A percentile compares a stretch with the other conserved stretches of the same genome.
Evolutionary conservation across 2,797 vertebrate species (phyloP).

Genomic region (Denticeps clupeoides): DNA sequence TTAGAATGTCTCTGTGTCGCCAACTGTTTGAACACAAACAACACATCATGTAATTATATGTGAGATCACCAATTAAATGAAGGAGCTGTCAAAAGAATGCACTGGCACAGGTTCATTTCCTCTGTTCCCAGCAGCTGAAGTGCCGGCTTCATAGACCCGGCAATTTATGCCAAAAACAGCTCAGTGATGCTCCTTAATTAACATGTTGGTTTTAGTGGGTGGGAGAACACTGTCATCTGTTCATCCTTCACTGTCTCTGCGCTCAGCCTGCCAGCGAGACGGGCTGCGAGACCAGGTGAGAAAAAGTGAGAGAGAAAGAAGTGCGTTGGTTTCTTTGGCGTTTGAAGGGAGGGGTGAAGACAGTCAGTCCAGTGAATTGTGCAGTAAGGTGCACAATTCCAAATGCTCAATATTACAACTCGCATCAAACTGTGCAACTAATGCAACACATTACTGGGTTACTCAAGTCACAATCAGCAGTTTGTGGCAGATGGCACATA

Average conservation of each 20-base stretch:
- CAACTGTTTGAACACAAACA: slow-evolving; percentile 30
- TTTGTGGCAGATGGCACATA: no score
- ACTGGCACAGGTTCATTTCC: no score
- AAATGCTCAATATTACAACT: no score
- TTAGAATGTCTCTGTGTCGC: slow-evolving; percentile 32
- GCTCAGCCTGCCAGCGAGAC: slow-evolving; percentile 37
- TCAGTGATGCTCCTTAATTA: slow-evolving; percentile 54
- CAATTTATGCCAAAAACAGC: slow-evolving; percentile 43
- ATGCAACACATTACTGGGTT: no score
- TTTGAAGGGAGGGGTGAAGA: background rate
- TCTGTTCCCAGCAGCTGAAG: no score
- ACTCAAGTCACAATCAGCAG: no score
- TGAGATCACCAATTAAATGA: slow-evolving; percentile 45
- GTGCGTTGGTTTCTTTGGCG: background rate
- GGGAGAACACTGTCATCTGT: slow-evolving; percentile 39
- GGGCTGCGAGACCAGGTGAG: slow-evolving; percentile 14
- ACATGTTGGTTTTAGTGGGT: slow-evolving; percentile 42
- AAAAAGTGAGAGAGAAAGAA: slow-evolving; percentile 17
- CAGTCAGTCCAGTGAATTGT: background rate
- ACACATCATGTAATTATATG: slow-evolving; percentile 41
- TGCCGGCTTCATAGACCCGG: slow-evolving; percentile 21
- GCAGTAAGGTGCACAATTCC: no score
- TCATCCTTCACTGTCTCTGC: slow-evolving; percentile 37
- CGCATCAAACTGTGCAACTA: no score
- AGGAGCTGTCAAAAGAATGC: slow-evolving; percentile 31